Base-by-base conservation (phyloP, 2,797 vertebrate species). In the Darevskia mixta region DNA sequence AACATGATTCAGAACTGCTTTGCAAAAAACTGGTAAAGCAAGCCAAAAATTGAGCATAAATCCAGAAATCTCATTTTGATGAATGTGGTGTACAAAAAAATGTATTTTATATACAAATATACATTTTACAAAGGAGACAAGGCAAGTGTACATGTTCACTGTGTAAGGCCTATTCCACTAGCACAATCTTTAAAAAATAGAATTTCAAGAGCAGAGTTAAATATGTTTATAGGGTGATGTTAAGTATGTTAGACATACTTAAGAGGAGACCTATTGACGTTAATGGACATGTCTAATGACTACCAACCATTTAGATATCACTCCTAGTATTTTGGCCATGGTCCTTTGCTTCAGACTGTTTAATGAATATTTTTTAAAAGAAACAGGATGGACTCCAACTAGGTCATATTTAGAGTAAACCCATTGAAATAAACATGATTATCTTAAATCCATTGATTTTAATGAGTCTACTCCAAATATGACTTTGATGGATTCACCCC, bases 281-380 rank as follows among this genome's bases (percentile, higher is more conserved):
- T 55, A 55, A 55, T 55, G 49, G 13, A 13, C 49, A 55, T 55
- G 13, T 55, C 13, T 55, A 55, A 23, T 0, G 20, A 64, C 17
- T 61, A 9, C n/a, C 8, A 7, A 80, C 9, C 55, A 32, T 9
- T 61, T 20, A 23, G 58, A 23, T 64, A 64, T 18, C 61, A 38
- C 3, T 8, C 45, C 13, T 20, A 76, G n/a, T 45, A 6, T 81
- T 73, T 81, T 45, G 27, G 9, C 41, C 10, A 38, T 69, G 73
- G 18, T 23, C 82, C 88, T 64, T 84, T 84, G 85, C 67, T 76
- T 66, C 41, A 58, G 25, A 29, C 64, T 8, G 83, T 25, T 84
- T 82, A 1, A 86, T 64, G 81, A 84, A 90, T 93, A 81, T 58
- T 10, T 88, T 92, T 85, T 4, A 4, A 83, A 90, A 92, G 85